Evolutionary conservation across 2,797 vertebrate species (phyloP), one percentile per base, ranked within the genome.

Genomic region (Ctenopoma multispine): DNA sequence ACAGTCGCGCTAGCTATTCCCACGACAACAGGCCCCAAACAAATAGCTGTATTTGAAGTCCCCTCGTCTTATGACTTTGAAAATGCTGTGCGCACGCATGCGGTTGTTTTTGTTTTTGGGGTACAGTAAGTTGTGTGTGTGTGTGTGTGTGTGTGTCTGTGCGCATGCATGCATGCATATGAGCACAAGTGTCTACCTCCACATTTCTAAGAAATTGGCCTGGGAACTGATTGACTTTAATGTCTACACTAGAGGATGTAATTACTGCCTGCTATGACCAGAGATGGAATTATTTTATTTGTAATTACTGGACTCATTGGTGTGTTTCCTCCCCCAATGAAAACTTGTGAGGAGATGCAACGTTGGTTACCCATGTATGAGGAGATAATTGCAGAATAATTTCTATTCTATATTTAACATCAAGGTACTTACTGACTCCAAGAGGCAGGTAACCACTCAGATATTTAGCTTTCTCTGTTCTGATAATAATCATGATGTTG

Each of bases 31-130:
- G 91, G 92, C 93, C 93, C 93, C 93, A 95, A 95, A 95, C 94
- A 94, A 95, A 95, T 94, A 94, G 93, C 91, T 94, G 92, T 92
- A 94, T 95, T 94, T 95, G 93, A 95, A 94, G 94, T 95, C 92
- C 93, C 92, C 90, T 94, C 92, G 87, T 92, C 94, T 94, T 93
- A 92, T 91, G 92, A 92, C 91, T 94, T 94, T 90, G 91, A 93
- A 93, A 94, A 90, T 87, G 77, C 89, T 74, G 75, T 64, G 54
- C 65, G 63, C 61, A 63, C 56, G 69, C 68, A 59, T 66, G 34
- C 65, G 54, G 72, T 84, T 86, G 85, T 92, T 89, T 88, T 87
- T 90, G 77, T 88, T 89, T 91, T 84, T 70, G 74, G 80, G 74
- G 69, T 83, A 77, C 82, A 81, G 84, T 79, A 63, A 78, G 75